Evolutionary conservation across 2,888 invertebrate genomes (phyloP).

Genomic region (Vandiemenella viatica): DNA sequence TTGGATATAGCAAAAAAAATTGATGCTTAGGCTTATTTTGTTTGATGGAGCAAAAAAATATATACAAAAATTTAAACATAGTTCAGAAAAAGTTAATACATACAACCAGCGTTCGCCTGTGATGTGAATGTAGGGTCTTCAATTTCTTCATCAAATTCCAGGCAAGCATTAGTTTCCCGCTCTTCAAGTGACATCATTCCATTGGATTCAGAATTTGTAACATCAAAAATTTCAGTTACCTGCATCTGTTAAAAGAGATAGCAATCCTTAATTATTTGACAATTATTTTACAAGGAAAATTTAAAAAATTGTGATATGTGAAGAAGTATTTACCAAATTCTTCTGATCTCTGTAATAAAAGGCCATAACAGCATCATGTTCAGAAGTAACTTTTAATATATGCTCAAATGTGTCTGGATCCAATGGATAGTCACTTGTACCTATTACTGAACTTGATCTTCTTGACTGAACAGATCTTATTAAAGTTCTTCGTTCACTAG

Average conservation of each 20-base stretch:
- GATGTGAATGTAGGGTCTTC: slow-evolving; percentile 18
- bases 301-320: slow-evolving; percentile 2
- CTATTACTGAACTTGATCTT: slow-evolving; percentile 27
- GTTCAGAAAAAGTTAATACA: background rate
- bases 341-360: slow-evolving; percentile 83
- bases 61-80: background rate
- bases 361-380: slow-evolving; percentile 78
- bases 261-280: background rate
- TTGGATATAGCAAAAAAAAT: no score
- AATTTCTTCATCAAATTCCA: slow-evolving; percentile 48
- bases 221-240: slow-evolving; percentile 80
- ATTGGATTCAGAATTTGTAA: slow-evolving; percentile 58
- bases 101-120: slow-evolving; percentile 5
- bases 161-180: slow-evolving; percentile 41
- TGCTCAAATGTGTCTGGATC: slow-evolving; percentile 38
- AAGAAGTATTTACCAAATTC: slow-evolving; percentile 44
- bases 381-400: slow-evolving; percentile 52
- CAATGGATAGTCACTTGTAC: background rate
- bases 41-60: no score
- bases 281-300: background rate
- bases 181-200: slow-evolving; percentile 45
- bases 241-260: slow-evolving; percentile 42
- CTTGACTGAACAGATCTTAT: no score
- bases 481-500: no score
- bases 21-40: no score